Conservation (phyloP, 1,140 invertebrate genomes). For the Latrodectus geometricus region DNA sequence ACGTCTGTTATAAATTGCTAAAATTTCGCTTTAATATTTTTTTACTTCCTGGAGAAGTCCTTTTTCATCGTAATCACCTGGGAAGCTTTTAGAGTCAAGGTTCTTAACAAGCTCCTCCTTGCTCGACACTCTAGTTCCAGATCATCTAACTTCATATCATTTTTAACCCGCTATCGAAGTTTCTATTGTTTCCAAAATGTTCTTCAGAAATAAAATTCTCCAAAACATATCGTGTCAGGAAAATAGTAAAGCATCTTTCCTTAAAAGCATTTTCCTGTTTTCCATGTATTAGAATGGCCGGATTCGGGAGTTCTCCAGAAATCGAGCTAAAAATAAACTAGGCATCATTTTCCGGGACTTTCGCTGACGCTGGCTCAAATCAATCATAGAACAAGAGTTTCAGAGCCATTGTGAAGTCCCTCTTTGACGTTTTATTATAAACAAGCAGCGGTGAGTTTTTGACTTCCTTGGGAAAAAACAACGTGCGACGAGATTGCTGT, state of each 20-base stretch:
- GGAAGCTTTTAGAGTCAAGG: too few relatives aligned
- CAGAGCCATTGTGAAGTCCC: background rate
- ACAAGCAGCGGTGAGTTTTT: background rate
- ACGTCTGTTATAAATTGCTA: too few relatives aligned
- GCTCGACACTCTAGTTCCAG: too few relatives aligned
- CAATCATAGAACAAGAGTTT: background rate
- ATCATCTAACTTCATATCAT: too few relatives aligned
- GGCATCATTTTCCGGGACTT: background rate
- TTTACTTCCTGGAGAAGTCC: too few relatives aligned
- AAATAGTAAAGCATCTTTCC: background rate
- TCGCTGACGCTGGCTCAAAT: background rate
- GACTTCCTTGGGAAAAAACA: background rate
- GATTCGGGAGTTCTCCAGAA: background rate
- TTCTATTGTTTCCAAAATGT: background rate
- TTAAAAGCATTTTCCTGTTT: constrained; percentile 2
- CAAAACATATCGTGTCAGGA: background rate
- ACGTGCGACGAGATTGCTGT: background rate
- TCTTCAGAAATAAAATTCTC: background rate
- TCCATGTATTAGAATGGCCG: background rate
- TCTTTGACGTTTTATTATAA: background rate
- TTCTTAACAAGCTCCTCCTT: too few relatives aligned
- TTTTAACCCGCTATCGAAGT: too few relatives aligned
- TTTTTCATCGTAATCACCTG: too few relatives aligned
- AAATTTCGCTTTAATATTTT: too few relatives aligned
- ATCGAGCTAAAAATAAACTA: background rate